Evolutionary conservation across 2,888 invertebrate genomes (phyloP), one percentile per base, ranked within the genome.

Genomic region (Caenorhabditis sp.): DNA sequence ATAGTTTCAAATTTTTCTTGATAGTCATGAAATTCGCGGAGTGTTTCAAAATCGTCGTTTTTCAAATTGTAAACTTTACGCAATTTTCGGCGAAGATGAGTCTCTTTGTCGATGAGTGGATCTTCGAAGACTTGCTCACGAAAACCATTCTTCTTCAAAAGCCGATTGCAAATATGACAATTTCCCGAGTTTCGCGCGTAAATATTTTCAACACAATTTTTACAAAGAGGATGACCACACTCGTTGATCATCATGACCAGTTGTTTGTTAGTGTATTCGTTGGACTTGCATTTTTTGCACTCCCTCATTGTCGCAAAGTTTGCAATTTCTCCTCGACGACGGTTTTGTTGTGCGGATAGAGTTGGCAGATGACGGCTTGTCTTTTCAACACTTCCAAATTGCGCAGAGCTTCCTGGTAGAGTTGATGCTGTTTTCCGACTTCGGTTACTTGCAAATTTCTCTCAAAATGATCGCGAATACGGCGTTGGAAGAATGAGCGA

Each of bases 271-370:
- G 96, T 92, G 88, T 96, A 97, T 90, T 97, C 97, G 58, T 89
- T 95, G 50, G 96, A 95, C 91, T 95, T 95, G 90, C 97, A 97
- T 89, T 95, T 92, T 75, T 96, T 96, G 90, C 97, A 95, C 92
- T 92, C 93, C 23, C 83, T 81, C 84, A 84, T 84, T 54, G 66
- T 79, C 14, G 19, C 14, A 19, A 36, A 6, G 23, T 21, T 53
- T 55, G 2, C 12, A 75, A 19, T 62, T 76, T 74, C 31, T 80
- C 73, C 68, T 86, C 86, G 57, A 86, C 81, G 55, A 86, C 71
- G n/a, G 83, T 77, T 68, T 83, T 81, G 23, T 77, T 76, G 43
- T 79, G 78, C 6, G 86, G 86, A 62, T 80, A 83, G 14, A 81
- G 69, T 24, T 62, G 51, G 36, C 74, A 73, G 58, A 86, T 62